phyloP scores from a whole-genome alignment of 2,888 invertebrate genomes.

The Brachyptera putata region DNA sequence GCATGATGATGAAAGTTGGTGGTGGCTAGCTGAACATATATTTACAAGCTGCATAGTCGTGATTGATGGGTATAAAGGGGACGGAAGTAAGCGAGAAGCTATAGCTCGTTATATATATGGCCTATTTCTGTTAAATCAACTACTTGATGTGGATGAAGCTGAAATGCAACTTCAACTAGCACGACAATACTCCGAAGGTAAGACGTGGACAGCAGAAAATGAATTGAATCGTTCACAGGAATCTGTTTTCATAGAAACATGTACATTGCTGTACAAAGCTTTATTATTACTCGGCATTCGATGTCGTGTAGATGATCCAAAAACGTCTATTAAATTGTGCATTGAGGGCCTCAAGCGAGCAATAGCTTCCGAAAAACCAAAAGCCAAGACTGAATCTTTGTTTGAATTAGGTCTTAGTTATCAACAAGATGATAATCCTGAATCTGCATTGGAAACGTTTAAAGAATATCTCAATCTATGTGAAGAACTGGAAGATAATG shows the following conservation, averaged over 20 bases:
- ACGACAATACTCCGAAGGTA: background rate
- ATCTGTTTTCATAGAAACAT: slow-evolving; percentile 16
- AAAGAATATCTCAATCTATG: background rate
- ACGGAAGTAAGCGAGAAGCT: slow-evolving; percentile 51
- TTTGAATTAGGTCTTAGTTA: slow-evolving; percentile 9
- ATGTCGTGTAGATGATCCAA: background rate
- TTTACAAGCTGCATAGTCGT: slow-evolving; percentile 49
- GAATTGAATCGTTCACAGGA: slow-evolving; percentile 9
- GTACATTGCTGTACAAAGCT: slow-evolving; percentile 1
- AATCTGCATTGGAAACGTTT: background rate
- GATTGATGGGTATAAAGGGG: slow-evolving; percentile 45
- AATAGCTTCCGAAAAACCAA: background rate
- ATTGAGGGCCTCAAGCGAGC: background rate
- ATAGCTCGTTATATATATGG: slow-evolving; percentile 52
- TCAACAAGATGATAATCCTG: background rate
- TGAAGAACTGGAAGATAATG: background rate
- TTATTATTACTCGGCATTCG: background rate
- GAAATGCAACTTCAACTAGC: background rate
- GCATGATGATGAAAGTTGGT: slow-evolving; percentile 49
- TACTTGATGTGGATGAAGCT: background rate
- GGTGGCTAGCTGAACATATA: slow-evolving; percentile 57
- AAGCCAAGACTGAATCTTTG: background rate
- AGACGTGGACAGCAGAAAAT: background rate
- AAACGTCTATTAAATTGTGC: background rate
- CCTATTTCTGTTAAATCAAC: slow-evolving; percentile 51